Base-by-base conservation (phyloP, 2,797 vertebrate genomes). In the Anniella stebbinsi region DNA sequence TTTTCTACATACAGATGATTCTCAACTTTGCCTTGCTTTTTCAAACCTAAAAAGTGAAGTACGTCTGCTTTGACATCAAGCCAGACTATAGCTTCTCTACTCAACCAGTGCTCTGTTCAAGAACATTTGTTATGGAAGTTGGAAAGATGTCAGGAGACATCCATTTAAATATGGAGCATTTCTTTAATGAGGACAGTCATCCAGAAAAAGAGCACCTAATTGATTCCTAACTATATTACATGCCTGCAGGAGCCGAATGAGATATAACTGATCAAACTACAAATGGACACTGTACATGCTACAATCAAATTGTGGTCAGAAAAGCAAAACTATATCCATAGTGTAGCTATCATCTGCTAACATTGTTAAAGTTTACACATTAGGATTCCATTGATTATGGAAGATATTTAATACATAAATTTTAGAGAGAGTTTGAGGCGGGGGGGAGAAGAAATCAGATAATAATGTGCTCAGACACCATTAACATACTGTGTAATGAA, bases 251-350 rank as follows among this genome's bases (percentile, higher is more conserved):
- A 87, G 13, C 25, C 86, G 78, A 95, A 38, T 69, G 63, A 25
- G 66, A 91, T 83, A 0, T 23, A 0, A 90, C 0, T 0, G 89
- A 63, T 93, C 88, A 2, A 23, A 78, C 91, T 95, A 66, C 93
- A 96, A 90, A 91, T 89, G 90, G 80, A 51, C 23, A 2, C 57
- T 93, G 84, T 75, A 80, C 86, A 21, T 82, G 12, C 91, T 84
- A 72, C 0, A 0, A 69, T 95, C 92, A 86, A 89, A 17, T 77
- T 92, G 86, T 3, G 81, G 81, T 87, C 41, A 51, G 15, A 21
- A 77, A 63, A 2, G 72, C 1, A 13, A 0, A 0, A 38, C 12
- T 3, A 60, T 36, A 9, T 82, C 9, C 9, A 8, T 88, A 45
- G 21, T 38, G 85, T 89, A 87, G 83, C 86, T 82, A 36, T 45